Conservation (phyloP, 2,113 vertebrate genomes). For the Gymnorhina tibicen region DNA sequence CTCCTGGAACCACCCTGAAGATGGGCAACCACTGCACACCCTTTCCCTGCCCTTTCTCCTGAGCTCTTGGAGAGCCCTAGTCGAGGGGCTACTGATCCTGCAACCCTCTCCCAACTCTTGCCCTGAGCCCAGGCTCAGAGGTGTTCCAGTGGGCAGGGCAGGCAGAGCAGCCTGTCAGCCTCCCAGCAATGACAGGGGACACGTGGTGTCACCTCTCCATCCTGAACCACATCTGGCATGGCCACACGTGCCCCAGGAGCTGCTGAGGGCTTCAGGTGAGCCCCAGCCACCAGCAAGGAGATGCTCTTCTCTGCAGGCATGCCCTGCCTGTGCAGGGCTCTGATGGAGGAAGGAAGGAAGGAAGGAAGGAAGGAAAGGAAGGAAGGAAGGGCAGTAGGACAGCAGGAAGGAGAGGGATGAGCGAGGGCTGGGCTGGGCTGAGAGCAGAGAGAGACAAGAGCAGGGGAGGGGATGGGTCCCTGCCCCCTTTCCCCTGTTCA, state of each 20-base stretch:
- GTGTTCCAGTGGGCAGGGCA: not conserved
- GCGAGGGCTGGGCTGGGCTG: accelerated
- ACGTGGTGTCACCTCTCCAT: not conserved
- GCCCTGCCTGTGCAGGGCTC: not conserved
- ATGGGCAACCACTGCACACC: not conserved
- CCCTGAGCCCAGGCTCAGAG: not conserved
- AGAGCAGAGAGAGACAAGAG: not conserved
- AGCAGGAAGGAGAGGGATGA: not conserved
- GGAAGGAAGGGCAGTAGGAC: not conserved
- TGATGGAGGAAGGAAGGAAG: not conserved
- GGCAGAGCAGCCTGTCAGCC: not conserved
- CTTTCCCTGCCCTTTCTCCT: not conserved
- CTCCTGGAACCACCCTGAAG: not conserved
- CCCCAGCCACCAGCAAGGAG: not conserved
- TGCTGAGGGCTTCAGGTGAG: not conserved
- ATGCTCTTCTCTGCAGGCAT: not conserved
- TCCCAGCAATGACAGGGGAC: not conserved
- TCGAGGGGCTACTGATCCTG: not conserved
- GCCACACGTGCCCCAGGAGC: not conserved
- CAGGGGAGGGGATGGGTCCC: not conserved
- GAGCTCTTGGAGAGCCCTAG: not conserved
- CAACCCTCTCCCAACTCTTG: not conserved
- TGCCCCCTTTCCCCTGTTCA: not conserved
- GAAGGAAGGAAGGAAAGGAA: not conserved
- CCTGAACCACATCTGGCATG: accelerated